Evolutionary conservation across 2,888 invertebrate genomes (phyloP).

Genomic region (Melanostoma scalare): DNA sequence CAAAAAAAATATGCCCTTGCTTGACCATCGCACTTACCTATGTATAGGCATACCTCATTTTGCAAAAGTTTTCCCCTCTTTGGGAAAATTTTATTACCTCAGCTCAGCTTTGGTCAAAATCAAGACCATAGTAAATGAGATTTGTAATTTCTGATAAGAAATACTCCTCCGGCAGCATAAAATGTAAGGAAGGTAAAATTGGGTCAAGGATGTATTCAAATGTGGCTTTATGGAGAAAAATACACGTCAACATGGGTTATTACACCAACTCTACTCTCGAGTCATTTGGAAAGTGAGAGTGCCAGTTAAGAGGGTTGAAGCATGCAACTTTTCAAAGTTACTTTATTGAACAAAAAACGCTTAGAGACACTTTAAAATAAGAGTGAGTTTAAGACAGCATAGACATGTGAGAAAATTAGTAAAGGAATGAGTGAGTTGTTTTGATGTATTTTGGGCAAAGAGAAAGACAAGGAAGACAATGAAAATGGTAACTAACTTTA

Average conservation of each 20-base stretch:
- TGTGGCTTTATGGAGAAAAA: slow-evolving; percentile 2
- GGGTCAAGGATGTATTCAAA: slow-evolving; percentile 38
- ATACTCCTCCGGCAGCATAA: background rate
- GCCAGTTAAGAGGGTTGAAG: slow-evolving; percentile 14
- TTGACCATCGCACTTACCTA: background rate
- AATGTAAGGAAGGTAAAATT: slow-evolving; percentile 10
- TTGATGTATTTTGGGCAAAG: too few relatives aligned
- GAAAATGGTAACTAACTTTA: too few relatives aligned
- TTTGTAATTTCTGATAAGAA: slow-evolving; percentile 55
- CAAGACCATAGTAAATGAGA: slow-evolving; percentile 61
- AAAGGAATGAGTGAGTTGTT: too few relatives aligned
- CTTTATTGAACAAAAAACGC: background rate
- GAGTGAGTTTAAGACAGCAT: too few relatives aligned
- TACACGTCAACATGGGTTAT: slow-evolving; percentile 7
- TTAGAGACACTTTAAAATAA: too few relatives aligned
- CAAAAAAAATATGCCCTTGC: background rate
- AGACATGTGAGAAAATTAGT: too few relatives aligned
- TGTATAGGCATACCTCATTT: background rate
- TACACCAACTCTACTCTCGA: background rate
- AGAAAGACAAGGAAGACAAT: too few relatives aligned
- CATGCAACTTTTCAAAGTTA: slow-evolving; percentile 12
- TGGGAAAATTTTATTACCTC: slow-evolving; percentile 43
- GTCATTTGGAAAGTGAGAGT: slow-evolving; percentile 23
- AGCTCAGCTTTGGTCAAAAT: slow-evolving; percentile 38
- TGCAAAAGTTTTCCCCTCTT: slow-evolving; percentile 30